Percentiles rank a stretch among this genome's conserved stretches.
Conservation (phyloP, 2,113 vertebrate genomes). For the Scomber japonicus region DNA sequence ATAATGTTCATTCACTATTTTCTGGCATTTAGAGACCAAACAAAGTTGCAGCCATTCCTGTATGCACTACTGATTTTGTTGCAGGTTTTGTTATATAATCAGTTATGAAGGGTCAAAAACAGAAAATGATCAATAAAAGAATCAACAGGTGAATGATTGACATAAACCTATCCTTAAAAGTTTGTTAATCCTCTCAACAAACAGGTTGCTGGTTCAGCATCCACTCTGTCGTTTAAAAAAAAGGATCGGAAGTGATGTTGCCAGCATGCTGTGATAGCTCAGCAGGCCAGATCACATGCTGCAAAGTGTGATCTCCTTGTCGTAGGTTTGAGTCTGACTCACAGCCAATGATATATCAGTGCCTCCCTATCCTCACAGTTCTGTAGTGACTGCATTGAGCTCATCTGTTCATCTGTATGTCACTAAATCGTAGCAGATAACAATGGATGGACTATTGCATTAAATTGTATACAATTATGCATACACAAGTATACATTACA, state of each 20-base stretch:
- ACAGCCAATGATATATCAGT: neutral
- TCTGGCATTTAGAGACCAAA: too few relatives aligned
- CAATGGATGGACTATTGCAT: neutral
- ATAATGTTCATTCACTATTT: too few relatives aligned
- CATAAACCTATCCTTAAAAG: neutral
- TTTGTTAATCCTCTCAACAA: neutral
- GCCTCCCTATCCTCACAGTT: neutral
- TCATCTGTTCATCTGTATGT: neutral
- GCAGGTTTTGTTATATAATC: too few relatives aligned
- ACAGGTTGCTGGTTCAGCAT: neutral
- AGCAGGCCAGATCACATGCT: constrained; percentile 61
- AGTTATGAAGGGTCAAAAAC: neutral
- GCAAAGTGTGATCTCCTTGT: neutral
- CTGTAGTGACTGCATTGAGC: neutral
- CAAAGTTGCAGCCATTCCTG: too few relatives aligned
- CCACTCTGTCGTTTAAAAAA: neutral
- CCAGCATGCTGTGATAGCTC: neutral
- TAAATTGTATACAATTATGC: neutral
- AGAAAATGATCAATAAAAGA: neutral
- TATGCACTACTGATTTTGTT: too few relatives aligned
- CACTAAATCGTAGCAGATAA: neutral
- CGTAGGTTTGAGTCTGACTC: constrained; percentile 31
- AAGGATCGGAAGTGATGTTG: constrained; percentile 1
- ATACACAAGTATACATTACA: too few relatives aligned
- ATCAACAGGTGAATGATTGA: neutral